Evolutionary conservation across 2,888 invertebrate genomes (phyloP).

Genomic region (Pyrgus malvae): DNA sequence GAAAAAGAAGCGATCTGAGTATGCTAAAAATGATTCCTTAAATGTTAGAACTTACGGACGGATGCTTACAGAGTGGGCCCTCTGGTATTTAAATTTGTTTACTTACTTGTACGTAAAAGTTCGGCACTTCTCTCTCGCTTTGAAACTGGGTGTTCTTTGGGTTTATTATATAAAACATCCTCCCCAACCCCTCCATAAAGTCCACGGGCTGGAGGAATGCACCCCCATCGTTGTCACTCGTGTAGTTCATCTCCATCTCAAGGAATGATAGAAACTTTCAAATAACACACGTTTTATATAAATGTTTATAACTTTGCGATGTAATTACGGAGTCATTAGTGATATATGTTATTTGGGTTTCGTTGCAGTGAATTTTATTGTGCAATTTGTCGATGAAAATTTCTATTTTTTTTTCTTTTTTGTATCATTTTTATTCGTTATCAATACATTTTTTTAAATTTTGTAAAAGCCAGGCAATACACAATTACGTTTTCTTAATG

Average conservation of each 20-base stretch:
- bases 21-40: no score
- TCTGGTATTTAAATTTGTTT: no score
- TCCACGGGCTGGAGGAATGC: slow-evolving; percentile 28
- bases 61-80: no score
- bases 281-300: neutral
- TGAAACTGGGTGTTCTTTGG: slow-evolving; percentile 83
- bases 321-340: slow-evolving; percentile 7
- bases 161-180: slow-evolving; percentile 85
- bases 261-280: neutral
- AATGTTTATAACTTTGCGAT: neutral
- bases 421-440: no score
- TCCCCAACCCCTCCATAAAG: slow-evolving; percentile 67
- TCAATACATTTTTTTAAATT: no score
- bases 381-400: neutral
- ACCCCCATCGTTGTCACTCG: neutral
- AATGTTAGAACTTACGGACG: no score
- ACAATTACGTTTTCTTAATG: no score
- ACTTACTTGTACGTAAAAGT: slow-evolving; percentile 85
- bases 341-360: neutral
- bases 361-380: neutral
- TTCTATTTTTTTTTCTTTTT: no score
- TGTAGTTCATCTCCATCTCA: slow-evolving; percentile 7
- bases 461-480: no score
- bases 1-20: no score
- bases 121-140: slow-evolving; percentile 82